Conservation (phyloP, 92 coral and sea anemone species). For the Actinostola sp. region DNA sequence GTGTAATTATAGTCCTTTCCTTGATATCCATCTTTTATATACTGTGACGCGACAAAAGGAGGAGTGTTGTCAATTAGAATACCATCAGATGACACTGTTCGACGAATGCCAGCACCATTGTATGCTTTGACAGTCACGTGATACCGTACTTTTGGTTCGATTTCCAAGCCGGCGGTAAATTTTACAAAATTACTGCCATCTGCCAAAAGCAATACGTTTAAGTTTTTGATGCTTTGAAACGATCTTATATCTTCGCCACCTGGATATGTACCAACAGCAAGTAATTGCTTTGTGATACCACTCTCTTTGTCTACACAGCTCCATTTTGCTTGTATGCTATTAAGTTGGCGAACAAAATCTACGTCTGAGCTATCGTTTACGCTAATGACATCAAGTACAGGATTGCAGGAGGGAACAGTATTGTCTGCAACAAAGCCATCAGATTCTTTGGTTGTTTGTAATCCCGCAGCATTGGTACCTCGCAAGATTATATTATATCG, state of each 20-base stretch:
- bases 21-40: slow-evolving; percentile 71
- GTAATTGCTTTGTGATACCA: slow-evolving; percentile 52
- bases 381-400: slow-evolving; percentile 54
- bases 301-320: slow-evolving; percentile 76
- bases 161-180: slow-evolving; percentile 30
- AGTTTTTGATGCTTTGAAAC: slow-evolving; percentile 12
- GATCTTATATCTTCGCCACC: slow-evolving; percentile 58
- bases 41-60: slow-evolving; percentile 66
- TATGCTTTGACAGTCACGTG: slow-evolving; percentile 63
- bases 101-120: slow-evolving; percentile 67
- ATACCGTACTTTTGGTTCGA: slow-evolving; percentile 58
- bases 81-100: slow-evolving; percentile 75
- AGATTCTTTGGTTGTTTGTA: slow-evolving; percentile 53
- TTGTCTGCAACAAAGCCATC: slow-evolving; percentile 74
- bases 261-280: slow-evolving; percentile 80
- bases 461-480: slow-evolving; percentile 82
- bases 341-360: slow-evolving; percentile 66
- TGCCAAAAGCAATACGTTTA: not conserved
- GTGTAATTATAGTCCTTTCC: slow-evolving; percentile 72
- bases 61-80: slow-evolving; percentile 71
- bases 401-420: slow-evolving; percentile 63
- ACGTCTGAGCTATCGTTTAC: slow-evolving; percentile 49
- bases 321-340: slow-evolving; percentile 62
- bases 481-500: slow-evolving; percentile 52
- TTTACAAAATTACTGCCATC: slow-evolving; percentile 44